Evolutionary conservation across 2,113 vertebrate genomes (phyloP), one percentile per base, ranked within the genome.

Genomic region (Emydura subglobosa): DNA sequence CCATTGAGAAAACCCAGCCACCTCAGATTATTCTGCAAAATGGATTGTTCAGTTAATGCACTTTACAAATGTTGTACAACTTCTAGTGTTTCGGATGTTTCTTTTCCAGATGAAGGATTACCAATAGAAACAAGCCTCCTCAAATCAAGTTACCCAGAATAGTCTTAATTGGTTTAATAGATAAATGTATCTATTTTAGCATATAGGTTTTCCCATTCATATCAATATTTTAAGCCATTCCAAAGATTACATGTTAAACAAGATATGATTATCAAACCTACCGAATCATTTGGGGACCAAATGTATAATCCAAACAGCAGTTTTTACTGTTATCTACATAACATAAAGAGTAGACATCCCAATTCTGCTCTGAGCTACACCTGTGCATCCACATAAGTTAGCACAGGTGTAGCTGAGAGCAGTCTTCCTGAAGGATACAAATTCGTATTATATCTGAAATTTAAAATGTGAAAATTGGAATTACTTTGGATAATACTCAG

Each of bases 81-180:
- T 92, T 84, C 90, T 83, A 44, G 44, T 72, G 79, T 72, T 72
- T 72, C 65, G 17, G 21, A 72, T 74, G 79, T 87, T 93, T 91
- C 79, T 82, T 94, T 95, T 89, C 90, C 86, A 94, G 44, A 57
- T 89, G 92, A 97, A 95, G 68, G 57, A 81, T 95, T 95, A 92
- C 89, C 89, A 88, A 85, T 92, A 83, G 84, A 95, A 97, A 92
- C 85, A 84, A 81, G 51, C 86, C 74, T 80, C 39, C 82, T 97
- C 86, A 89, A 85, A 96, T 95, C 95, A 90, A 82, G 80, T 96
- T 92, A 94, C 83, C 87, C 80, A 65, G 83, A 92, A 95, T 86
- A 95, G 74, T 79, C 86, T 87, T 94, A 97, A 97, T 94, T 92
- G 83, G 25, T 65, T 96, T 96, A 92, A 82, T 83, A 91, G 91